Evolutionary conservation across 2,797 vertebrate species (phyloP), one percentile per base, ranked within the genome.

Genomic region (Pipistrellus kuhlii): DNA sequence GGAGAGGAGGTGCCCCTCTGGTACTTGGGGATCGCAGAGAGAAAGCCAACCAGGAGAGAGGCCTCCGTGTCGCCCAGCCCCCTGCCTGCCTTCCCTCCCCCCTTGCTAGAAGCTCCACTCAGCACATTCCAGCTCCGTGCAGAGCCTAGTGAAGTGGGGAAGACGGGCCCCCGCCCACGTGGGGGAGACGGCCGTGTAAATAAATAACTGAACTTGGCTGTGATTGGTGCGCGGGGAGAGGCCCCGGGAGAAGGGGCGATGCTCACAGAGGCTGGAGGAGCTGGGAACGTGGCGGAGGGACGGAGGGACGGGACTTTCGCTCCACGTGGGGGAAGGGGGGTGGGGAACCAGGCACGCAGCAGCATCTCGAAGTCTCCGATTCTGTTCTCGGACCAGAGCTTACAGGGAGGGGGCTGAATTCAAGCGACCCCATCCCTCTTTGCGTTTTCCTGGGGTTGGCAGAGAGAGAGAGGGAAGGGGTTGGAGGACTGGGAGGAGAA

Each of bases 51-150:
- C 21, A 38, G 81, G 62, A 94, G 69, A 55, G n/a, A 18, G 77
- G 41, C n/a, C 51, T 93, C 85, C 5, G 12, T 9, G 14, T 66
- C 21, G 51, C 90, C 92, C 82, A 88, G 3, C n/a, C 66, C 72
- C 51, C 66, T 66, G 55, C 51, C 48, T 90, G n/a, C 27, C 88
- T 23, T 51, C 68, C 84, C 27, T 62, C 68, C 84, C 41, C 88
- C 69, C 91, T 51, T 55, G 35, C 35, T 23, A 94, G 88, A 96
- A 92, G 81, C 64, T 80, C 32, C 10, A 81, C 91, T 96, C 92
- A 94, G 95, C 96, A 96, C 95, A 96, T 96, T 96, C 96, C 92
- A 95, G 59, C 62, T 88, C 73, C 73, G 76, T 18, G 90, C 80
- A 83, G 81, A 96, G 76, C 83, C 88, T 85, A 76, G 83, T 64